Percentiles rank a stretch among this genome's conserved stretches.
Evolutionary conservation across 2,113 vertebrate species (phyloP).

Genomic region (Cochlearius cochlearius): DNA sequence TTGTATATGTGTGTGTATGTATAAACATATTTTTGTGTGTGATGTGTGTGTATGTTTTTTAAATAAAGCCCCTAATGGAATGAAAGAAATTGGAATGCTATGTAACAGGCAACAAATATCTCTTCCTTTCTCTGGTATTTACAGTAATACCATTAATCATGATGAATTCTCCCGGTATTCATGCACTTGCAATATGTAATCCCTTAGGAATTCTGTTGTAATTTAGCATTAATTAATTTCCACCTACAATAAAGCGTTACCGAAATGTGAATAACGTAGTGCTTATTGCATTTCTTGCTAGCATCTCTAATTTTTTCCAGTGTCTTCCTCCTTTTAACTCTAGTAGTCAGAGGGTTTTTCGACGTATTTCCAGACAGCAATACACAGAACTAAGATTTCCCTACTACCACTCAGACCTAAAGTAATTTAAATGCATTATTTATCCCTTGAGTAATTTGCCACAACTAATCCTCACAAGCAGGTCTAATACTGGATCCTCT

Average conservation of each 20-base stretch:
- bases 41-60: background rate
- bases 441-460: constrained; percentile 58
- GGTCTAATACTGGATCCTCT: constrained; percentile 41
- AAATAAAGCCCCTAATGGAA: background rate
- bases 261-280: background rate
- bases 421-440: constrained; percentile 58
- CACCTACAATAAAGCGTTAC: background rate
- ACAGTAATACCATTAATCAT: background rate
- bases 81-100: background rate
- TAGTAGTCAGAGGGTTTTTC: background rate
- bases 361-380: background rate
- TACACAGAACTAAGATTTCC: background rate
- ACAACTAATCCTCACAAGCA: constrained; percentile 49
- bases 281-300: background rate
- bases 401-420: background rate
- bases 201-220: background rate
- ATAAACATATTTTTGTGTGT: background rate
- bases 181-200: background rate
- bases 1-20: background rate
- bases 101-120: background rate
- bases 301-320: background rate
- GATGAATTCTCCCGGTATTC: background rate
- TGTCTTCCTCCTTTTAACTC: background rate
- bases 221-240: constrained; percentile 45
- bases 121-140: background rate